Evolutionary conservation across 1,140 invertebrate genomes (phyloP).

Genomic region (Lepidurus arcticus): DNA sequence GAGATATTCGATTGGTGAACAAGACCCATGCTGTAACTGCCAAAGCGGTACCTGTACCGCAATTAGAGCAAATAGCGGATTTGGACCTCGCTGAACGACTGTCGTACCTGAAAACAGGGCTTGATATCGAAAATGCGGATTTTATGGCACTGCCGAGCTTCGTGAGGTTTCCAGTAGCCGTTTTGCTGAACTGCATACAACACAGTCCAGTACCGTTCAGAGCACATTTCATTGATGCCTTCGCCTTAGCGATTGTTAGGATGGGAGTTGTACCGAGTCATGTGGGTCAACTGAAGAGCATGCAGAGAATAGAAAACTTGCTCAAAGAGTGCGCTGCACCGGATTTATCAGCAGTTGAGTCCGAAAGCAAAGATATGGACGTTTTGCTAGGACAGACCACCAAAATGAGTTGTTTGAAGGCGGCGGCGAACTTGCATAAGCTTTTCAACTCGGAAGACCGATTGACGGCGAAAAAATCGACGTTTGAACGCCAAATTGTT

Average conservation of each 20-base stretch:
- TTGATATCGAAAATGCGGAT: constrained; percentile 41
- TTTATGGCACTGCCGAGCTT: constrained; percentile 43
- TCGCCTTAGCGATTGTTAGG: not conserved
- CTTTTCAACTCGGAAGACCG: not conserved
- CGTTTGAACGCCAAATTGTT: not conserved
- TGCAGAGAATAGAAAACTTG: not conserved
- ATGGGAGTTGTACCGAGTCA: not conserved
- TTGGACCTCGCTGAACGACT: not conserved
- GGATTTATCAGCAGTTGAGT: not conserved
- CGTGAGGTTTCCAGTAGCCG: constrained; percentile 42
- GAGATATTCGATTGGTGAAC: not conserved
- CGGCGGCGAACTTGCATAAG: not conserved
- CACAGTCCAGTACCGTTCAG: constrained; percentile 36
- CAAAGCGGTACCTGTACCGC: not conserved
- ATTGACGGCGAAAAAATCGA: not conserved
- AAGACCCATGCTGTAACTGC: not conserved
- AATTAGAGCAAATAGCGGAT: not conserved
- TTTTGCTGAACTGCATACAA: constrained; percentile 40
- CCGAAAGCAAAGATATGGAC: not conserved
- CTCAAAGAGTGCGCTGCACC: not conserved
- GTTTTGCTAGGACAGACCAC: not conserved
- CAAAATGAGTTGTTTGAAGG: not conserved
- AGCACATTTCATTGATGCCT: constrained; percentile 34
- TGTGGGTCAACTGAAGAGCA: not conserved
- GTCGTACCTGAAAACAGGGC: not conserved